A percentile compares a stretch with the other conserved stretches of the same genome.
Conservation (phyloP, 2,888 invertebrate species). For the Lochmaea crataegi region DNA sequence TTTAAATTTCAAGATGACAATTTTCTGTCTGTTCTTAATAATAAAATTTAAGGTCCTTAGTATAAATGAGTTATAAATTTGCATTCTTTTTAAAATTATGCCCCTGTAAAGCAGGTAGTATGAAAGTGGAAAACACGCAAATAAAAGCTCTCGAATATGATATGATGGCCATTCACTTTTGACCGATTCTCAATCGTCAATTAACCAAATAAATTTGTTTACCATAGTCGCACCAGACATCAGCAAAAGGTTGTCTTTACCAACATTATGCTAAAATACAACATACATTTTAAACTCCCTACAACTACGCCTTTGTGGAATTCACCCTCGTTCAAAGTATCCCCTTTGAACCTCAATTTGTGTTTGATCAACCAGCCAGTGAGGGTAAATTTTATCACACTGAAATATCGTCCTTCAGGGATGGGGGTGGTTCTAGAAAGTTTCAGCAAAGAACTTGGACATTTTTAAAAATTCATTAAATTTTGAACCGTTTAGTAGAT, state of each 20-base stretch:
- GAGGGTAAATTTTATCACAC: slow-evolving; percentile 26
- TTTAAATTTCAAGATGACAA: too few relatives aligned
- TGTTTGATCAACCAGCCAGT: slow-evolving; percentile 26
- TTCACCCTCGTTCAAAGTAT: slow-evolving; percentile 15
- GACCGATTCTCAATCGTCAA: slow-evolving; percentile 24
- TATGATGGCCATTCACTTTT: slow-evolving; percentile 24
- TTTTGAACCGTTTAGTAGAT: too few relatives aligned
- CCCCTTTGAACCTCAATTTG: slow-evolving; percentile 29
- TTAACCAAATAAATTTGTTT: slow-evolving; percentile 6
- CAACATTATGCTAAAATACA: neutral
- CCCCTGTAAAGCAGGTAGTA: neutral
- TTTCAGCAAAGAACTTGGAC: neutral
- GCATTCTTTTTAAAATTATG: neutral
- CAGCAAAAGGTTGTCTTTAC: too few relatives aligned
- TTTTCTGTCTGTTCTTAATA: too few relatives aligned
- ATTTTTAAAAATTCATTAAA: neutral
- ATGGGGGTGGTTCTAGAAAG: neutral
- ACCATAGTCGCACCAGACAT: neutral
- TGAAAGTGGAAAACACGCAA: too few relatives aligned
- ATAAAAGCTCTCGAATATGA: neutral
- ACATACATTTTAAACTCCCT: neutral
- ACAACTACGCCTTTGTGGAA: neutral
- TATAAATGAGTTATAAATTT: too few relatives aligned
- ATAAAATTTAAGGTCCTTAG: too few relatives aligned
- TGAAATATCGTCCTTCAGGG: neutral